Conservation (phyloP, 2,888 invertebrate genomes). For the Cataglyphis cursor region DNA sequence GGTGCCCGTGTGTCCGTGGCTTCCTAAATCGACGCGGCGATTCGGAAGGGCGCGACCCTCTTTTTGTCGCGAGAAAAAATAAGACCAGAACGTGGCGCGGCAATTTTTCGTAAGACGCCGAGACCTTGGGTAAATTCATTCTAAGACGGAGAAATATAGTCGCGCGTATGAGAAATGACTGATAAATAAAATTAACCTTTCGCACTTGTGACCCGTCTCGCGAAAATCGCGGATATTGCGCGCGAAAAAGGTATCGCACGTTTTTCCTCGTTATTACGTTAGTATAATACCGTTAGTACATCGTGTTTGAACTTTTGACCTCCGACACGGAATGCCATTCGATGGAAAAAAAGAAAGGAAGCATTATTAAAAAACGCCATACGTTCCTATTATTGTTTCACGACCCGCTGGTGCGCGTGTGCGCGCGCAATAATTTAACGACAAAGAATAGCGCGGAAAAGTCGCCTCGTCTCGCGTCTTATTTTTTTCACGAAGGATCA, state of each 20-base stretch:
- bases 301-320: slow-evolving; percentile 52
- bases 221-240: slow-evolving; percentile 23
- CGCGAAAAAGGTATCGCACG: slow-evolving; percentile 34
- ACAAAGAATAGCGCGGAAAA: slow-evolving; percentile 23
- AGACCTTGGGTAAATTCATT: slow-evolving; percentile 15
- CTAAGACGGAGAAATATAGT: not conserved
- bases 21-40: slow-evolving; percentile 49
- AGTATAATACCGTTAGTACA: slow-evolving; percentile 19
- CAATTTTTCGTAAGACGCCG: slow-evolving; percentile 14
- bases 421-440: slow-evolving; percentile 53
- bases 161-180: not conserved
- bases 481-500: slow-evolving; percentile 47
- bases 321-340: slow-evolving; percentile 20
- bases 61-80: slow-evolving; percentile 50
- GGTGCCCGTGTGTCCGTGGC: slow-evolving; percentile 26
- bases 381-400: slow-evolving; percentile 40
- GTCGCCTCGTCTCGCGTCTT: slow-evolving; percentile 38
- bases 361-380: slow-evolving; percentile 49
- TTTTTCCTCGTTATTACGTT: slow-evolving; percentile 48
- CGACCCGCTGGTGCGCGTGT: slow-evolving; percentile 16
- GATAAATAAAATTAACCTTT: slow-evolving; percentile 30
- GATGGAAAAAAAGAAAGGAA: slow-evolving; percentile 7
- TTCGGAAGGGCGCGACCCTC: slow-evolving; percentile 39
- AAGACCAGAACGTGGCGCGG: slow-evolving; percentile 1
- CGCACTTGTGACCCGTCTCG: not conserved